A percentile compares a stretch with the other conserved stretches of the same genome.
Conservation (phyloP, 2,888 invertebrate genomes). For the Hypolimnas misippus region DNA sequence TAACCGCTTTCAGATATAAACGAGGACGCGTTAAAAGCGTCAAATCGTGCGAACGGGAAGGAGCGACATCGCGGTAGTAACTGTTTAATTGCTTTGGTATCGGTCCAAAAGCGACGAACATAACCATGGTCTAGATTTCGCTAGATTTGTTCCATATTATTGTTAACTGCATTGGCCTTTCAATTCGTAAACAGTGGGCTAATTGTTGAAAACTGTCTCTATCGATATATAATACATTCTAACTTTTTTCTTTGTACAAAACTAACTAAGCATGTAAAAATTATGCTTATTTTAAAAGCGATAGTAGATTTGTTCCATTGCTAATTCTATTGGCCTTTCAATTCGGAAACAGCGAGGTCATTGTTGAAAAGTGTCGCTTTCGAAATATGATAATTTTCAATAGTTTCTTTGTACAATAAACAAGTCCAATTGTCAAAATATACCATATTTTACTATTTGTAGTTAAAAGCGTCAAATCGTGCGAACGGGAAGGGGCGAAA, state of each 20-base stretch:
- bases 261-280: too few species aligned
- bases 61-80: constrained; percentile 47
- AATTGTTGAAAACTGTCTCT: too few species aligned
- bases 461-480: constrained; percentile 38
- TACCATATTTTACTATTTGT: too few species aligned
- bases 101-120: constrained; percentile 53
- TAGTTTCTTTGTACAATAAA: too few species aligned
- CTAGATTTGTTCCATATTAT: constrained; percentile 28
- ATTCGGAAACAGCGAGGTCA: too few species aligned
- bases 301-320: constrained; percentile 20
- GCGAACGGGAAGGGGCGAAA: constrained; percentile 38
- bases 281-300: not conserved
- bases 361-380: too few species aligned
- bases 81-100: constrained; percentile 62
- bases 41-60: constrained; percentile 37
- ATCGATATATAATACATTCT: too few species aligned
- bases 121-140: constrained; percentile 3
- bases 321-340: not conserved
- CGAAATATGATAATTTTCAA: too few species aligned
- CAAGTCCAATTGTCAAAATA: too few species aligned
- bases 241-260: too few species aligned
- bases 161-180: not conserved
- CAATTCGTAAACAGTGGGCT: too few species aligned
- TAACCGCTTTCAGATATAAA: constrained; percentile 11
- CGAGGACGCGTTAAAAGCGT: constrained; percentile 31